Percentiles rank a stretch among this genome's conserved stretches.
These are phyloP conservation scores for Gandaritis pyraliata DNA, from an alignment of 2,888 invertebrate species.

Conservation along the genomic window DNA sequence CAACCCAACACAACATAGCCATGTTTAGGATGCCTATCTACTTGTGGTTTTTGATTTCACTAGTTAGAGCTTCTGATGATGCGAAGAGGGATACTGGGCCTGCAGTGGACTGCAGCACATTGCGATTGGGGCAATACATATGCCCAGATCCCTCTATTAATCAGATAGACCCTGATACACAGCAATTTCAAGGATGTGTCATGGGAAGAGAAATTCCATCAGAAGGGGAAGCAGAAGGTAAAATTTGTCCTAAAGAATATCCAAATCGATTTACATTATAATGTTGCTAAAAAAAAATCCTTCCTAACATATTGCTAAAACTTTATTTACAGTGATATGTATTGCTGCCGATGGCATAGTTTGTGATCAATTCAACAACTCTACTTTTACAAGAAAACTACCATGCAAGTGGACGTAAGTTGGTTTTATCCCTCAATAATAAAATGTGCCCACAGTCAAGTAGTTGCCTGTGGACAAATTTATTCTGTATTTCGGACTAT, in stretches of 20 bases:
- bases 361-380: constrained; percentile 91
- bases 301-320: background rate
- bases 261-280: too few species aligned
- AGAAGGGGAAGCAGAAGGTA: constrained; percentile 92
- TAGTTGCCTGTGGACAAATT: too few species aligned
- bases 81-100: constrained; percentile 56
- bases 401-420: constrained; percentile 98
- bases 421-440: background rate
- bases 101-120: constrained; percentile 87
- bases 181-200: constrained; percentile 92
- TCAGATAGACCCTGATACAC: constrained; percentile 94
- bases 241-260: constrained; percentile 2
- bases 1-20: constrained; percentile 1
- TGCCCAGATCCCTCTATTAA: constrained; percentile 92
- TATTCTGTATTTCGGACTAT: too few species aligned
- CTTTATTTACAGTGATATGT: constrained; percentile 86
- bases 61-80: constrained; percentile 63
- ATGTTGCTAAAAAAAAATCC: too few species aligned
- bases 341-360: constrained; percentile 92
- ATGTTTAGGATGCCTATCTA: constrained; percentile 39
- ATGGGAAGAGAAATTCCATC: constrained; percentile 77
- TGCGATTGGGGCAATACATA: constrained; percentile 91
- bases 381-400: constrained; percentile 91
- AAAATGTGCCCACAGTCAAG: too few species aligned
- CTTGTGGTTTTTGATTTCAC: constrained; percentile 49